Conservation (phyloP, 1,140 invertebrate species). For the Aradophagus sp. region DNA sequence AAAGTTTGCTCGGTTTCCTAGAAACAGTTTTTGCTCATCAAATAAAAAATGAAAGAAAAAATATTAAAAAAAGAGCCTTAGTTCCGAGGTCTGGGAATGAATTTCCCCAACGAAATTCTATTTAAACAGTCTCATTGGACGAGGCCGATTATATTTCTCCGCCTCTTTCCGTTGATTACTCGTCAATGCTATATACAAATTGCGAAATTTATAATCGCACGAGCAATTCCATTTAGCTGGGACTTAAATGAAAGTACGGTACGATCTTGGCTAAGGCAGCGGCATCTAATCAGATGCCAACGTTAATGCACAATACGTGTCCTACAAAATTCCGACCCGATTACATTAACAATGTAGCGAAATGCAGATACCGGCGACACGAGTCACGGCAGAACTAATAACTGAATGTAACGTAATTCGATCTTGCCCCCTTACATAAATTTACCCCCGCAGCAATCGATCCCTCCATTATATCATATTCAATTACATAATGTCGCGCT, state of each 20-base stretch:
- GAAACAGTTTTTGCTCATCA: no score
- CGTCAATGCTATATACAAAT: no score
- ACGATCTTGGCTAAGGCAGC: constrained; percentile 13
- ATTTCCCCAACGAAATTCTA: no score
- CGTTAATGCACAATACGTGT: constrained; percentile 38
- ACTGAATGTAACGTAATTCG: constrained; percentile 25
- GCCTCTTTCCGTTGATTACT: no score
- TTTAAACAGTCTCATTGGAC: no score
- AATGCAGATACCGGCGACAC: constrained; percentile 15
- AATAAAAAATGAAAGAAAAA: no score
- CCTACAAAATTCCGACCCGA: constrained; percentile 26
- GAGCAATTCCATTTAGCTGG: no score
- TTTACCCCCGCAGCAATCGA: constrained; percentile 29
- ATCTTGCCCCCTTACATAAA: constrained; percentile 37
- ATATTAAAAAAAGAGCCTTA: no score
- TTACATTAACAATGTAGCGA: constrained; percentile 13
- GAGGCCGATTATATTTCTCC: no score
- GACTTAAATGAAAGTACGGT: constrained; percentile 7
- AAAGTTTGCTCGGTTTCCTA: no score
- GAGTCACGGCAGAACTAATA: constrained; percentile 34
- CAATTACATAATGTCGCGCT: constrained; percentile 44
- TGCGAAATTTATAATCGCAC: no score
- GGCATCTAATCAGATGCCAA: constrained; percentile 33
- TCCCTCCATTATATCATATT: constrained; percentile 45
- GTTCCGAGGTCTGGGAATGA: no score